Percentiles rank a stretch among this genome's conserved stretches.
Conservation (phyloP, 2,888 invertebrate genomes). For the Conchocele bisecta region DNA sequence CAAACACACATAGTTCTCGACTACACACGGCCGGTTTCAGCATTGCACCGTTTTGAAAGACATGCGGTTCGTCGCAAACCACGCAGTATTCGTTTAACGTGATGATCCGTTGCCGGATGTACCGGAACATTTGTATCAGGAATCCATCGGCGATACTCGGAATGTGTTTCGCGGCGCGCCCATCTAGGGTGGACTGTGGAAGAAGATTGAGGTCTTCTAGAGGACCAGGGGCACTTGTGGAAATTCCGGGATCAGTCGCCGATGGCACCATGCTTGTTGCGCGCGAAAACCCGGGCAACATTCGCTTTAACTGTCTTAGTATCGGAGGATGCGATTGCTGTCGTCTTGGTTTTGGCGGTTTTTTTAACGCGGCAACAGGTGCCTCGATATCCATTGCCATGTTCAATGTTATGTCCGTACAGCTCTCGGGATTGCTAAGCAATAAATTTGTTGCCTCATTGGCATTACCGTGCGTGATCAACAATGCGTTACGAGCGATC, state of each 20-base stretch:
- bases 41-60: slow-evolving; percentile 80
- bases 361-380: not conserved
- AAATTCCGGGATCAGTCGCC: slow-evolving; percentile 36
- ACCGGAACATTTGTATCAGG: slow-evolving; percentile 71
- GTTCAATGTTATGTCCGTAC: slow-evolving; percentile 8
- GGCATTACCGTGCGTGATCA: slow-evolving; percentile 68
- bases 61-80: slow-evolving; percentile 79
- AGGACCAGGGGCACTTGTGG: slow-evolving; percentile 5
- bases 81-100: slow-evolving; percentile 80
- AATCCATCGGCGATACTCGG: slow-evolving; percentile 62
- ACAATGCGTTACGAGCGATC: slow-evolving; percentile 69
- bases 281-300: slow-evolving; percentile 45
- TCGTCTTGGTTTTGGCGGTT: slow-evolving; percentile 23
- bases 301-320: slow-evolving; percentile 48
- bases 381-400: slow-evolving; percentile 5
- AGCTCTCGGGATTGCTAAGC: slow-evolving; percentile 56
- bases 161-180: slow-evolving; percentile 66
- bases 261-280: slow-evolving; percentile 41
- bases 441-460: slow-evolving; percentile 68
- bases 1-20: slow-evolving; percentile 78
- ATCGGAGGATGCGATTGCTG: slow-evolving; percentile 59
- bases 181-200: slow-evolving; percentile 63
- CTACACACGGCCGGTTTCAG: slow-evolving; percentile 79
- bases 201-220: slow-evolving; percentile 59
- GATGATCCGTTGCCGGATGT: slow-evolving; percentile 73